These are phyloP conservation scores for Mastomys natalensis DNA, from an alignment of 2,113 vertebrate genomes.

Conservation along the genomic window DNA sequence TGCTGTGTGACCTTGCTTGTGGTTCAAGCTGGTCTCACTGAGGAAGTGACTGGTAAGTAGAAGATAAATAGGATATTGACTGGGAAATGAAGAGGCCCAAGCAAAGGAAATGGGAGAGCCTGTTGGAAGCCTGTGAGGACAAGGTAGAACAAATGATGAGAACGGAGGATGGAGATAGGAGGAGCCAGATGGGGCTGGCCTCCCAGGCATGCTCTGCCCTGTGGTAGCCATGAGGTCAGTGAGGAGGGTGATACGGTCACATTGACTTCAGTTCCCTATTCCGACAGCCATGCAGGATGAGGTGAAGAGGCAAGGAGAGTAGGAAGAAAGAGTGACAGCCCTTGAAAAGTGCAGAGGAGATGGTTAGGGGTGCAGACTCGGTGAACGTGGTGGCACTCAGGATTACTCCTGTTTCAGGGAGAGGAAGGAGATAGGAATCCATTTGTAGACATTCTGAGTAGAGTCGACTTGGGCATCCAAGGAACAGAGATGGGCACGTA, in stretches of 20 bases:
- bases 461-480: background rate
- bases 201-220: background rate
- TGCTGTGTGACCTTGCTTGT: background rate
- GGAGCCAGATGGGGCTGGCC: background rate
- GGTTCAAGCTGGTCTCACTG: background rate
- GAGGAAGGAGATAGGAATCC: background rate
- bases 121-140: background rate
- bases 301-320: background rate
- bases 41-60: background rate
- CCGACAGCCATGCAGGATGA: background rate
- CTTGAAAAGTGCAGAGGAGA: too few relatives aligned
- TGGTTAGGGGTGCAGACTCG: too few relatives aligned
- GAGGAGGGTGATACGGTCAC: too few relatives aligned
- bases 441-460: background rate
- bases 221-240: background rate
- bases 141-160: background rate
- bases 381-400: accelerated
- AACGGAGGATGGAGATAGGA: background rate
- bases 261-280: background rate
- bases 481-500: background rate
- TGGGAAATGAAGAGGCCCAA: background rate
- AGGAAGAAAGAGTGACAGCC: background rate
- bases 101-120: background rate
- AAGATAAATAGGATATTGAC: background rate
- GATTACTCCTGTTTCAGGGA: background rate